Percentiles rank a stretch among this genome's conserved stretches.
These are phyloP conservation scores for Sylvilagus bachmani DNA, from an alignment of 2,113 vertebrate species.

Conservation along the genomic window DNA sequence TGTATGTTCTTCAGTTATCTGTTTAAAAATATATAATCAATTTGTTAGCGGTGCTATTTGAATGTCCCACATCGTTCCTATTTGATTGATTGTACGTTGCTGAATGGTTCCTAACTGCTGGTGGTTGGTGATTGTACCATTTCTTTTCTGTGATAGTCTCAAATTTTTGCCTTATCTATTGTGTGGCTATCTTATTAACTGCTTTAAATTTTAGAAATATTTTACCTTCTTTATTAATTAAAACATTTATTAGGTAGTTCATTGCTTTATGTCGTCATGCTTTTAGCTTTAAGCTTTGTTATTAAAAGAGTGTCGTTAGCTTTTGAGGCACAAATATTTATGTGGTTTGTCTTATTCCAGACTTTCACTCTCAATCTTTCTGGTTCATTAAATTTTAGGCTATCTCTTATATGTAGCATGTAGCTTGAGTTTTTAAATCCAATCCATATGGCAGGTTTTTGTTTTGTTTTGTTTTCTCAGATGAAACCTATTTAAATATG, in stretches of 20 bases:
- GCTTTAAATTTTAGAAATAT: background rate
- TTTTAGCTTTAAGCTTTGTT: constrained; percentile 5
- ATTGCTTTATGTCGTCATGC: background rate
- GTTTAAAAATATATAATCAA: background rate
- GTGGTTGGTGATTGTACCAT: background rate
- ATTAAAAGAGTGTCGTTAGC: background rate
- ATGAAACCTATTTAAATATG: background rate
- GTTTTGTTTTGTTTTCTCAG: background rate
- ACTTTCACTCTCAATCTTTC: background rate
- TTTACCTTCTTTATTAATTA: constrained; percentile 3
- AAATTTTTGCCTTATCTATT: background rate
- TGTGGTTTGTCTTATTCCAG: background rate
- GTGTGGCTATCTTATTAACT: background rate
- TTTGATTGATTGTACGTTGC: background rate
- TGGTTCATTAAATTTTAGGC: background rate
- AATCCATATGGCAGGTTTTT: background rate
- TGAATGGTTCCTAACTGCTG: too few relatives aligned
- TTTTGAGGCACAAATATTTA: background rate
- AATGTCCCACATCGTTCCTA: background rate
- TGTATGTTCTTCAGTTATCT: background rate
- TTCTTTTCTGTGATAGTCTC: background rate
- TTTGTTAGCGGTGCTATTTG: background rate
- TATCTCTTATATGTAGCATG: background rate
- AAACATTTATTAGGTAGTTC: background rate
- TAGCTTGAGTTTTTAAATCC: background rate